phyloP scores from a whole-genome alignment of 2,888 invertebrate genomes.

The Odontomyia ornata region DNA sequence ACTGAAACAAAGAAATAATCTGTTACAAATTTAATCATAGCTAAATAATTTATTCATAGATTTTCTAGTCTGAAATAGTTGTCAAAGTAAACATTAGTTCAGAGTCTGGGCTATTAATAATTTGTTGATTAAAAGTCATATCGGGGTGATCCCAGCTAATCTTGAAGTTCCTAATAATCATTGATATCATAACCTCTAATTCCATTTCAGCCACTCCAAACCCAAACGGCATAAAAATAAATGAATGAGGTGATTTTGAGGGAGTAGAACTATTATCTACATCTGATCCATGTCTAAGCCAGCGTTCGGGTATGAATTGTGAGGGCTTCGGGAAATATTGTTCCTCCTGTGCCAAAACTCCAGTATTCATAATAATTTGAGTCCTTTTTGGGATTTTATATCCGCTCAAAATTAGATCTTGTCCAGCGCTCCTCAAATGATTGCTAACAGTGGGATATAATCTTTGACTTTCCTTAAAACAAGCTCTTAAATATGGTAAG shows the following conservation, averaged over 20 bases:
- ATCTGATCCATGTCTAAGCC: conserved; percentile 62
- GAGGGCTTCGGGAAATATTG: conserved; percentile 70
- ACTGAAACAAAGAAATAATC: no score
- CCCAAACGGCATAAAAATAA: conserved; percentile 70
- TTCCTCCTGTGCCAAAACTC: conserved; percentile 71
- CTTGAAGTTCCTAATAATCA: conserved; percentile 57
- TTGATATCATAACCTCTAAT: conserved; percentile 67
- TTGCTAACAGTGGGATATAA: conserved; percentile 70
- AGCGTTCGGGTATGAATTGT: conserved; percentile 78
- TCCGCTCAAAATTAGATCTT: conserved; percentile 71
- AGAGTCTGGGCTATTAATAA: conserved; percentile 58
- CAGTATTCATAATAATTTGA: conserved; percentile 77
- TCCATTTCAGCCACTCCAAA: conserved; percentile 78
- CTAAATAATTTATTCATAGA: no score
- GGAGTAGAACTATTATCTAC: conserved; percentile 59
- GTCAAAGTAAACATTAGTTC: conserved; percentile 56
- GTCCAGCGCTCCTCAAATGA: conserved; percentile 66
- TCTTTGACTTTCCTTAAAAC: conserved; percentile 77
- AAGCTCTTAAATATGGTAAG: conserved; percentile 74
- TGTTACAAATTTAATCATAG: no score
- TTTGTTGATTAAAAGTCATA: conserved; percentile 52
- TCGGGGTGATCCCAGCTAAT: conserved; percentile 57
- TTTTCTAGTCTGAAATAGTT: no score
- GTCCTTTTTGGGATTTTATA: conserved; percentile 72
- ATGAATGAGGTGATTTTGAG: conserved; percentile 53